Base-by-base conservation (phyloP, 1,140 invertebrate genomes). In the Caerostris darwini region DNA sequence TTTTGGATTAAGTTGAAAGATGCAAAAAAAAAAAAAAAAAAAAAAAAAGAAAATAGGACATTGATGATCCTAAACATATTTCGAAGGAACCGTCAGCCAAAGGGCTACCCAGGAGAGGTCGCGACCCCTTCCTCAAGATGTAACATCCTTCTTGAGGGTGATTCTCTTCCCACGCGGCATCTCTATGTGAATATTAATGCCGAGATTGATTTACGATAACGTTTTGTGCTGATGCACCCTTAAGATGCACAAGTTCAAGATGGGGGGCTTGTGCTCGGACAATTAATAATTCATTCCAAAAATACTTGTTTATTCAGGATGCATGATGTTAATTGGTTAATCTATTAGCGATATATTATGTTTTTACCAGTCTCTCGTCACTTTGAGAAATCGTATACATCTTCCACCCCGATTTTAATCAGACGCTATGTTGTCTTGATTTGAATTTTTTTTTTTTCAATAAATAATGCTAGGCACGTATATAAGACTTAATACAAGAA, bases 71-170 rank as follows among this genome's bases (percentile, higher is more conserved):
- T 53, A 17, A 67, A 61, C 58, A 64, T 88, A 64, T 61, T 88
- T 88, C 64, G 86, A 54, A 88, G 86, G 59, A 61, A 61, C 59
- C 86, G 53, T 58, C 82, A 85, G 59, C 58, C n/a, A 57, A 67
- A 88, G 50, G 71, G 71, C 71, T 77, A 77, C 71, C 34, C 34
- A 34, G 71, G 19, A 34, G 50, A 57, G 86, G 58, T 88, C 86
- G 8, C 57, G 86, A 88, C 86, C 86, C 86, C 54, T 88, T 67
- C 17, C 34, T 8, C 19, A 88, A 88, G 86, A 57, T 64, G 86
- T 88, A 64, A 64, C 86, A 88, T 88, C 86, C 86, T 34, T 88
- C 86, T 53, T 88, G 53, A 50, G 86, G 61, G 86, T 88, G 86
- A 61, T 88, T 88, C 61, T 61, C 86, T 88, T 88, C 86, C 86